A percentile compares a stretch with the other conserved stretches of the same genome.
Evolutionary conservation across 2,113 vertebrate genomes (phyloP).

Genomic region (Ictalurus furcatus): DNA sequence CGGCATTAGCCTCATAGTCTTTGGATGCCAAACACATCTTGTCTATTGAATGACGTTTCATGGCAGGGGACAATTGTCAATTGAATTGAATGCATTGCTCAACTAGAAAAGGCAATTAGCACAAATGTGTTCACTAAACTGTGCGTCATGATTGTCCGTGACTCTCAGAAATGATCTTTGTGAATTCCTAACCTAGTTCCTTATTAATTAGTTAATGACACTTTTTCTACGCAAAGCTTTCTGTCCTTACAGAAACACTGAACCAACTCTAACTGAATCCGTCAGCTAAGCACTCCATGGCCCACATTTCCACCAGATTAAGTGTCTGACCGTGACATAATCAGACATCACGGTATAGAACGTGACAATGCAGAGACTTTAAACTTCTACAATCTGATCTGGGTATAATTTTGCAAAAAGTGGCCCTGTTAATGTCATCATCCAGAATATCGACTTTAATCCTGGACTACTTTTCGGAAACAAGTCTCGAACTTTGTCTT

Average conservation of each 20-base stretch:
- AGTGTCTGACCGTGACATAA: not conserved
- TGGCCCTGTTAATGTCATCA: not conserved
- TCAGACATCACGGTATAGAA: not conserved
- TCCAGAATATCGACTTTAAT: not conserved
- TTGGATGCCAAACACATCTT: not conserved
- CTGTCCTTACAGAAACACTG: not conserved
- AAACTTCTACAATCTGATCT: not conserved
- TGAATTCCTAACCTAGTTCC: no score
- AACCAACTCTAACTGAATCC: not conserved
- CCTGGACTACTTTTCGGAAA: not conserved
- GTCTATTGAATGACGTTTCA: not conserved
- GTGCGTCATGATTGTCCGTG: not conserved
- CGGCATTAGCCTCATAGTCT: not conserved
- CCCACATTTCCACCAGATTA: not conserved
- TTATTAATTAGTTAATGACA: no score
- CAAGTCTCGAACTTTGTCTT: not conserved
- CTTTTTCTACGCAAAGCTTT: not conserved
- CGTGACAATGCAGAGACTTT: not conserved
- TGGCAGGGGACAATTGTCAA: not conserved
- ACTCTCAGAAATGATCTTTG: not conserved
- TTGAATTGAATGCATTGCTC: not conserved
- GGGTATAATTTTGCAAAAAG: not conserved
- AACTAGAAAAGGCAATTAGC: not conserved
- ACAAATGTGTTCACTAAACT: not conserved
- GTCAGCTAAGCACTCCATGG: not conserved